These are phyloP conservation scores for Eurypyga helias DNA, from an alignment of 2,113 vertebrate species.

Conservation along the genomic window DNA sequence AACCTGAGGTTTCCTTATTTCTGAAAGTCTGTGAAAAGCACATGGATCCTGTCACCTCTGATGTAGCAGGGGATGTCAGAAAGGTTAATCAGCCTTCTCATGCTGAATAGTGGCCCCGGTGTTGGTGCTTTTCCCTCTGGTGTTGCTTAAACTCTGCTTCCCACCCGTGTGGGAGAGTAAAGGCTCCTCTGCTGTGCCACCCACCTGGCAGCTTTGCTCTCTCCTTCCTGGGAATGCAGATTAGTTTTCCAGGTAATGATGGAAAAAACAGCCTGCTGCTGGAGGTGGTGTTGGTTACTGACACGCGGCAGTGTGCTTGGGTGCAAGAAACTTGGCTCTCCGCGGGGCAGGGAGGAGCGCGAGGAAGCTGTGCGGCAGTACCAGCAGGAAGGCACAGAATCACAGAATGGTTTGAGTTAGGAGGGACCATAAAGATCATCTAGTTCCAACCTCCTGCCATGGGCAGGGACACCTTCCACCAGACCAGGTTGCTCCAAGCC, in stretches of 20 bases:
- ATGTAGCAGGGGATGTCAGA: background rate
- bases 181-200: background rate
- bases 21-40: background rate
- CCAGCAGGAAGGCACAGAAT: background rate
- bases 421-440: too few relatives aligned
- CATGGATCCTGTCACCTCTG: background rate
- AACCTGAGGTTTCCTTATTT: background rate
- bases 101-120: background rate
- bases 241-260: background rate
- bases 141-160: background rate
- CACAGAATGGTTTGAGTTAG: too few relatives aligned
- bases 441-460: too few relatives aligned
- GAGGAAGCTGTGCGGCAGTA: background rate
- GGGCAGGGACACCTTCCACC: too few relatives aligned
- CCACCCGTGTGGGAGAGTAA: background rate
- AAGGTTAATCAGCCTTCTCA: background rate
- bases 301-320: too few relatives aligned
- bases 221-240: background rate
- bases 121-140: background rate
- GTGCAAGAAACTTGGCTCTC: background rate
- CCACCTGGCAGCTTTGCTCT: background rate
- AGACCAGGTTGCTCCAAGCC: too few relatives aligned
- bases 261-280: background rate
- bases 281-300: background rate
- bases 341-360: background rate